Base-by-base conservation (phyloP, 2,888 invertebrate species). In the Limnephilus auricula region DNA sequence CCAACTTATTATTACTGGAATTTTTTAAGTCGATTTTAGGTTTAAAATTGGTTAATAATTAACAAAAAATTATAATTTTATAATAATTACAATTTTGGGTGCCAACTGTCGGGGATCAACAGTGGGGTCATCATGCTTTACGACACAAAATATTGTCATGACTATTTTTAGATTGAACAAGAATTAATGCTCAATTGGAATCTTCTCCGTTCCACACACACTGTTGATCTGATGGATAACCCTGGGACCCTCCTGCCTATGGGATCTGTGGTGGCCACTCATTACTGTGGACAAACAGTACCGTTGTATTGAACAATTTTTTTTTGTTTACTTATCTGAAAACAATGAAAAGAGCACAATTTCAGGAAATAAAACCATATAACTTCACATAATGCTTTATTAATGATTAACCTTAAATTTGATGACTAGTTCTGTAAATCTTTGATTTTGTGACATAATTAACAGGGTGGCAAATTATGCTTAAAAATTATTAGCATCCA, bases 141-240 rank as follows among this genome's bases (percentile, higher is more conserved):
- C 9, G 5, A 18, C 15, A 50, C 50, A 50, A 25, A 65, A 65
- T 25, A 1, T 65, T 45, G 45, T 45, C 45, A 45, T 15, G 4
- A 45, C 15, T 65, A 18, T 37, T 50, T 88, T 78, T 40, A 88
- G 87, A 31, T 88, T 34, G 65, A 78, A 32, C 78, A 88, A 78
- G 78, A 88, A 88, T 32, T 88, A n/a, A 32, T 88, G 87, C 4
- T 88, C 5, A 97, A 97, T 0, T 96, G 96, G 31, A 96, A 96
- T 0, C 94, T 97, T 32, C 94, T 97, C 9, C 95, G 96, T 2
- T 95, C 96, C 13, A 97, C 97, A 94, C 97, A 97, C 94, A 96
- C 97, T 50, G 96, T 97, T 1, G 97, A 97, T 93, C 94, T 97
- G 45, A 96, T 95, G 94, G 94, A 95, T 30, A 93, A 94, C 5